These are phyloP conservation scores for Misgurnus mizolepis DNA, from an alignment of 2,113 vertebrate genomes.

Conservation along the genomic window DNA sequence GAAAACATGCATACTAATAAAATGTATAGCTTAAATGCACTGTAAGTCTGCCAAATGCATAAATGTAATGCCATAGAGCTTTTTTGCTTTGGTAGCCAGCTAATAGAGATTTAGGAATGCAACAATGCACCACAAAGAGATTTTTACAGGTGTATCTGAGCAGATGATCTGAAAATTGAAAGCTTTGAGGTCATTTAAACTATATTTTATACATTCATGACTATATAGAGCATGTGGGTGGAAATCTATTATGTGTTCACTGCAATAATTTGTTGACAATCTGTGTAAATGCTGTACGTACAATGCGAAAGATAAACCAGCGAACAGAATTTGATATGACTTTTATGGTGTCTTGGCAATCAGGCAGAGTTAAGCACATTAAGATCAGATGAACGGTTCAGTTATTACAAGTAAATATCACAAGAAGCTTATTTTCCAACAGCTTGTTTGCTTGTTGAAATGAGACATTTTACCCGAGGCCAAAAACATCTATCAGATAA, in stretches of 20 bases:
- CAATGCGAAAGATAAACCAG: slow-evolving; percentile 2
- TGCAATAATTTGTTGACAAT: not conserved
- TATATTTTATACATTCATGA: not conserved
- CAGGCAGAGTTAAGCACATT: slow-evolving; percentile 49
- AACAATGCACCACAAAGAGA: not conserved
- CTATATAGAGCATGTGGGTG: not conserved
- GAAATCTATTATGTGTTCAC: not conserved
- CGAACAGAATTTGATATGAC: slow-evolving; percentile 37
- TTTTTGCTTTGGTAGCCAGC: too few relatives aligned
- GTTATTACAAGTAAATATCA: slow-evolving; percentile 50
- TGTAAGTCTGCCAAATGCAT: too few relatives aligned
- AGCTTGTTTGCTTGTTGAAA: slow-evolving; percentile 45
- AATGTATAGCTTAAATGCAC: too few relatives aligned
- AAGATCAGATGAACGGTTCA: slow-evolving; percentile 55
- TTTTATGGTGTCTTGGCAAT: slow-evolving; percentile 55
- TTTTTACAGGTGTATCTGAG: not conserved
- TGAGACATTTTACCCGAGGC: slow-evolving; percentile 45
- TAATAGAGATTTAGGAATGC: too few relatives aligned
- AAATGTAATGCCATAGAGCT: too few relatives aligned
- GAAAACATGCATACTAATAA: too few relatives aligned
- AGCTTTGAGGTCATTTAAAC: not conserved
- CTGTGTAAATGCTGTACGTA: slow-evolving; percentile 3
- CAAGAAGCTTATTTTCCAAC: slow-evolving; percentile 54
- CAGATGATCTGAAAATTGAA: not conserved
- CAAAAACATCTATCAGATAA: slow-evolving; percentile 31